phyloP scores from a whole-genome alignment of 2,113 vertebrate genomes.

The Anolis sagrei region DNA sequence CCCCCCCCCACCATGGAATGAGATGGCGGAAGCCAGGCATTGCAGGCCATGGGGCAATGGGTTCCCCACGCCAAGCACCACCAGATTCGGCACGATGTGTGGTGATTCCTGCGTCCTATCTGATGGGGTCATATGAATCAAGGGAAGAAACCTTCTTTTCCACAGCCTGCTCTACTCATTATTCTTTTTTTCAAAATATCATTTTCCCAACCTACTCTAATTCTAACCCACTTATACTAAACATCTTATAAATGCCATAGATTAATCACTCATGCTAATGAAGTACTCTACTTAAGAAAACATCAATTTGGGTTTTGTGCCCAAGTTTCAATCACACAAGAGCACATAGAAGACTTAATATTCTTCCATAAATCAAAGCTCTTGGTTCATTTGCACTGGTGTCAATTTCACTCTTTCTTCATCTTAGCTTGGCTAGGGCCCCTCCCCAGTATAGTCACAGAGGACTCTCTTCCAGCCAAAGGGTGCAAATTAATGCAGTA shows the following conservation, averaged over 20 bases:
- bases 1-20: too few species aligned
- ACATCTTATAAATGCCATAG: conserved; percentile 16
- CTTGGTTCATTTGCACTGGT: conserved; percentile 48
- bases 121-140: background rate
- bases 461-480: conserved; percentile 31
- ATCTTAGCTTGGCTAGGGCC: background rate
- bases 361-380: conserved; percentile 62
- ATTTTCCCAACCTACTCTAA: background rate
- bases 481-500: too few species aligned
- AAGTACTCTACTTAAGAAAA: conserved; percentile 55
- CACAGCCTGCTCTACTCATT: background rate
- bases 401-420: conserved; percentile 55
- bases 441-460: background rate
- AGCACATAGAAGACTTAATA: background rate
- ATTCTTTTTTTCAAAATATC: background rate
- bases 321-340: conserved; percentile 51
- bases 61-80: too few species aligned
- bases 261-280: conserved; percentile 50
- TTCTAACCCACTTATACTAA: background rate
- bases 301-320: conserved; percentile 49
- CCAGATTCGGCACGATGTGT: too few species aligned
- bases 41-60: too few species aligned
- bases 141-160: background rate
- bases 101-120: too few species aligned
- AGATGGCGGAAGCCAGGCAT: too few species aligned